These are phyloP conservation scores for Cottus gobio DNA, from an alignment of 2,113 vertebrate genomes.

Conservation along the genomic window DNA sequence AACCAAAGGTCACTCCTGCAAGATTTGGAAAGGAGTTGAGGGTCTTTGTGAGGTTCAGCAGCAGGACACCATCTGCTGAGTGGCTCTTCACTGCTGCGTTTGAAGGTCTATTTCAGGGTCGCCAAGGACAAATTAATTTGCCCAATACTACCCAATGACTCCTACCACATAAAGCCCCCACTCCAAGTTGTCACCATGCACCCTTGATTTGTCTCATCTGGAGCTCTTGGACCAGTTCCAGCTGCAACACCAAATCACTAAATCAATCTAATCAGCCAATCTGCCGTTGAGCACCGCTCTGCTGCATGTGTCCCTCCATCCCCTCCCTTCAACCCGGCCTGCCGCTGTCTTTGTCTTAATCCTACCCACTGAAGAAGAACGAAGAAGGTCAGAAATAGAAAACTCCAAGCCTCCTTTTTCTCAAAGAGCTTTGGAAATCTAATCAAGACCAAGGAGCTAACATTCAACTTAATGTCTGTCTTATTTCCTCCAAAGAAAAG, in stretches of 20 bases:
- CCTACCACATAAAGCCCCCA: conserved; percentile 28
- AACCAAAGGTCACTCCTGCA: conserved; percentile 13
- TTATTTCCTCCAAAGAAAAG: conserved; percentile 23
- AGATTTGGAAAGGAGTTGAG: conserved; percentile 25
- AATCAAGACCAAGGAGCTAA: conserved; percentile 40
- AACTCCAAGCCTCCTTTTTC: conserved; percentile 35
- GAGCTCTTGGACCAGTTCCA: conserved; percentile 65
- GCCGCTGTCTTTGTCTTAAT: conserved; percentile 37
- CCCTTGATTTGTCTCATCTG: conserved; percentile 74
- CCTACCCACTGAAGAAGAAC: conserved; percentile 5
- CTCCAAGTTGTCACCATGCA: conserved; percentile 59
- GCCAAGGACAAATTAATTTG: conserved; percentile 74
- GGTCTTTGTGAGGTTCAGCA: conserved; percentile 38
- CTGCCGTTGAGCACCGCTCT: conserved; percentile 58
- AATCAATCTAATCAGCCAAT: conserved; percentile 76
- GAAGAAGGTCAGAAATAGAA: conserved; percentile 38
- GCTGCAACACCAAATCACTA: conserved; percentile 71
- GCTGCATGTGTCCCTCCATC: conserved; percentile 36
- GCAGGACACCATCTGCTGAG: conserved; percentile 38
- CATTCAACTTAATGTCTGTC: conserved; percentile 29
- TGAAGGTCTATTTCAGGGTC: conserved; percentile 60
- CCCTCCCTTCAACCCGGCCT: conserved; percentile 22
- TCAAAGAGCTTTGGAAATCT: conserved; percentile 22
- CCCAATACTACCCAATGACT: conserved; percentile 38
- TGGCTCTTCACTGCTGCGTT: conserved; percentile 39